Evolutionary conservation across 2,888 invertebrate species (phyloP).

Genomic region (Nemurella pictetii): DNA sequence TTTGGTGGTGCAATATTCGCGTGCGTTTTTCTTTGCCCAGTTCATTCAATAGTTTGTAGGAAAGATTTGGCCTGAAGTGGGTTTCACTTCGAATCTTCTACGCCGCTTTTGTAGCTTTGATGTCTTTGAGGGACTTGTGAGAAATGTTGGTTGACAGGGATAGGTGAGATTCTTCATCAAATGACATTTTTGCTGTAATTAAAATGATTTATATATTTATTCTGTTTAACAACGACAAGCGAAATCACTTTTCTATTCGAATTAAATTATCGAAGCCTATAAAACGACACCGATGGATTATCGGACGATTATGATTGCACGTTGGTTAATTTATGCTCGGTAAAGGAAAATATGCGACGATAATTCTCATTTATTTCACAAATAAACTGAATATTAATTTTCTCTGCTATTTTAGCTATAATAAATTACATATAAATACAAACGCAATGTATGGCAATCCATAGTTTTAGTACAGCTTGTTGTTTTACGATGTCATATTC

Average conservation of each 20-base stretch:
- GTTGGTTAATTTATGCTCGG: not conserved
- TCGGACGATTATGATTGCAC: not conserved
- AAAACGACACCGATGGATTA: not conserved
- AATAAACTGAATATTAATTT: not conserved
- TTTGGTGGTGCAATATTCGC: not conserved
- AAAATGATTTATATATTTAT: not conserved
- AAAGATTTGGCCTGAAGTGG: too few species aligned
- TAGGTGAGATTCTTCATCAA: too few species aligned
- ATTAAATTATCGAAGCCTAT: not conserved
- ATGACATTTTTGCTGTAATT: too few species aligned
- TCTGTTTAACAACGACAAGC: not conserved
- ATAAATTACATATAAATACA: slow-evolving; percentile 13
- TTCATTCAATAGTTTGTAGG: not conserved
- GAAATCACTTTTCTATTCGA: not conserved
- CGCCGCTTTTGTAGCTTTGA: too few species aligned
- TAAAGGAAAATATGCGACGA: too few species aligned
- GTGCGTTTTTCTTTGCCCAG: not conserved
- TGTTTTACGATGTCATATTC: not conserved
- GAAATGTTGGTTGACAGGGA: too few species aligned
- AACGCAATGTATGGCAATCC: not conserved
- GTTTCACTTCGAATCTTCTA: too few species aligned
- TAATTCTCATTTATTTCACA: not conserved
- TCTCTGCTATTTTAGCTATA: not conserved
- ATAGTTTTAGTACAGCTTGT: not conserved
- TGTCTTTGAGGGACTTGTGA: too few species aligned